Percentiles rank a stretch among this genome's conserved stretches.
These are phyloP conservation scores for Zosterops pallidus DNA, from an alignment of 2,113 vertebrate species.

Conservation along the genomic window DNA sequence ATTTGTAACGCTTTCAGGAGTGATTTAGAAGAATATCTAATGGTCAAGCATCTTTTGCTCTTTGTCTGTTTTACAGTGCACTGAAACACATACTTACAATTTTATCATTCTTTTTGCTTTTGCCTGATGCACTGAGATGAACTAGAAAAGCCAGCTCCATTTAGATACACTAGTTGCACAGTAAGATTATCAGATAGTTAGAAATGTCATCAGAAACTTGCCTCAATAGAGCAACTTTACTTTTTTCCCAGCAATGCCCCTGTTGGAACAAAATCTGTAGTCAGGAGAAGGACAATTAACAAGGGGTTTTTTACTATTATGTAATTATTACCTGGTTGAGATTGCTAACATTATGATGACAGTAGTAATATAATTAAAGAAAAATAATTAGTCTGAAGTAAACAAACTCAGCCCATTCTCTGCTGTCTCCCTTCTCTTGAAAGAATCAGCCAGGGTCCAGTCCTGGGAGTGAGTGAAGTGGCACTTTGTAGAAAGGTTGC, in stretches of 20 bases:
- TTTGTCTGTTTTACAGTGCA: background rate
- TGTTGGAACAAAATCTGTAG: constrained; percentile 12
- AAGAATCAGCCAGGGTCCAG: background rate
- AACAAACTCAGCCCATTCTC: background rate
- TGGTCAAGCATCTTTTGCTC: background rate
- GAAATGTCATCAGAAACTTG: constrained; percentile 20
- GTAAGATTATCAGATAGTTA: constrained; percentile 40
- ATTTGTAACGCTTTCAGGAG: background rate
- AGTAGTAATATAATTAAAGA: background rate
- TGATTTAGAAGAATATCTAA: background rate
- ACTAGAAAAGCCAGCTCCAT: background rate
- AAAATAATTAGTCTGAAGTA: background rate
- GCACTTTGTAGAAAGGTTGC: background rate
- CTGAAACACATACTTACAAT: background rate
- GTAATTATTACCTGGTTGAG: background rate
- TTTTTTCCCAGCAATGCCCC: constrained; percentile 14
- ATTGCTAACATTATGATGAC: background rate
- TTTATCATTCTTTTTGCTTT: background rate
- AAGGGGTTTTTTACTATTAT: background rate
- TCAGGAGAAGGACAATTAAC: background rate
- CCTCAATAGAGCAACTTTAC: constrained; percentile 27
- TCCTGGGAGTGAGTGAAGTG: fast-evolving
- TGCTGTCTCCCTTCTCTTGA: background rate
- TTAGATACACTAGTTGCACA: constrained; percentile 34
- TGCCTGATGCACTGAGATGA: constrained; percentile 1